These are phyloP conservation scores for Rhagoletis pomonella DNA, from an alignment of 1,140 invertebrate species.

Conservation along the genomic window DNA sequence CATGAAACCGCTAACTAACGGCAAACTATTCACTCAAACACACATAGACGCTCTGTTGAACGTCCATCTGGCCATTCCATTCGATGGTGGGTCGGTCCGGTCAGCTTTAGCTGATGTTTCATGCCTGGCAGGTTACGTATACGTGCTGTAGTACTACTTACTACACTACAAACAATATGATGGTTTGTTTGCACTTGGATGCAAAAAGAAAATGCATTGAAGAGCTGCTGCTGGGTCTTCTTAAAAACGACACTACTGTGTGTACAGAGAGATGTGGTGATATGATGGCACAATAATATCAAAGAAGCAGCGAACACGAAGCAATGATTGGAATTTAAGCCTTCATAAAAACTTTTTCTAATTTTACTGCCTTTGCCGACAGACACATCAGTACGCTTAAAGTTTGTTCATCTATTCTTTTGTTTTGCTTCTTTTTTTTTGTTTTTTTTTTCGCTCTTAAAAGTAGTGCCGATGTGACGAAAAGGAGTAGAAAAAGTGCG, in stretches of 20 bases:
- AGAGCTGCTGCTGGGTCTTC: neutral
- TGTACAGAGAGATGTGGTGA: slow-evolving; percentile 1
- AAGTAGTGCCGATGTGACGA: neutral
- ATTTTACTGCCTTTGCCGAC: slow-evolving; percentile 17
- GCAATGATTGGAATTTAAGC: slow-evolving; percentile 51
- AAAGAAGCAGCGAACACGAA: slow-evolving; percentile 48
- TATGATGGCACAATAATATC: slow-evolving; percentile 3
- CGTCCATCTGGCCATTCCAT: neutral
- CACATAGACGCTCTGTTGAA: neutral
- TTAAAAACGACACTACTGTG: neutral
- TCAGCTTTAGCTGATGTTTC: neutral
- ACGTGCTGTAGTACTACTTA: neutral
- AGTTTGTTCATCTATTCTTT: neutral
- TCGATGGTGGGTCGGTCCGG: neutral
- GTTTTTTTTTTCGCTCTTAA: neutral
- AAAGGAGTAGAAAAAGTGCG: neutral
- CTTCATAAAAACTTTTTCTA: slow-evolving; percentile 48
- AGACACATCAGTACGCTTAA: slow-evolving; percentile 22
- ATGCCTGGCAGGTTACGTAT: slow-evolving; percentile 32
- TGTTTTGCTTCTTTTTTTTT: neutral
- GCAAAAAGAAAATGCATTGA: slow-evolving; percentile 25
- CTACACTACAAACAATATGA: slow-evolving; percentile 1
- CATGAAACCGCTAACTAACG: slow-evolving; percentile 28
- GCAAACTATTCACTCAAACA: neutral
- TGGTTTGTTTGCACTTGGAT: neutral